A percentile compares a stretch with the other conserved stretches of the same genome.
These are phyloP conservation scores for Conopomorpha cramerella DNA, from an alignment of 1,140 invertebrate species.

Conservation along the genomic window DNA sequence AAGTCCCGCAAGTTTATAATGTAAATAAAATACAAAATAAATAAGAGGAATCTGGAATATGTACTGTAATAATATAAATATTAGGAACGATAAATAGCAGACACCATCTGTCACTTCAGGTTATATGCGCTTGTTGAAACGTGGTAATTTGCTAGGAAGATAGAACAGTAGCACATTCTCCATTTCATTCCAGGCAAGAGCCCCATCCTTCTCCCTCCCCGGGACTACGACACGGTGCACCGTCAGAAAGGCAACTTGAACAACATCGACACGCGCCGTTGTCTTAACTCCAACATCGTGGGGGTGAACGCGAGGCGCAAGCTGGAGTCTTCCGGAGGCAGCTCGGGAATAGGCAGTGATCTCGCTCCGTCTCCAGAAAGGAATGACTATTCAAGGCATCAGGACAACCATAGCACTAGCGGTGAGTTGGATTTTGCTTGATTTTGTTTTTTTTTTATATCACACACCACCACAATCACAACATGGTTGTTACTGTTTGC, in stretches of 20 bases:
- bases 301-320: conserved; percentile 64
- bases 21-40: too few species aligned
- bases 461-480: neutral
- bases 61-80: too few species aligned
- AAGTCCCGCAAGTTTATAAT: too few species aligned
- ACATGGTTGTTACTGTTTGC: too few species aligned
- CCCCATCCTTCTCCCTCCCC: conserved; percentile 85
- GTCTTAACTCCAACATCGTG: conserved; percentile 73
- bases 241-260: conserved; percentile 82
- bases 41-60: too few species aligned
- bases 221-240: conserved; percentile 91
- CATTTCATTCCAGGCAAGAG: conserved; percentile 70
- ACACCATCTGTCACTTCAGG: too few species aligned
- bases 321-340: conserved; percentile 65
- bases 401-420: conserved; percentile 51
- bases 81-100: too few species aligned
- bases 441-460: neutral
- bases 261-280: conserved; percentile 77
- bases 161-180: too few species aligned
- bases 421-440: conserved; percentile 18
- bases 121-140: too few species aligned
- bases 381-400: conserved; percentile 34
- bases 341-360: conserved; percentile 85
- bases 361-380: conserved; percentile 79
- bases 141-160: too few species aligned